Base-by-base conservation (phyloP, 2,797 vertebrate genomes). In the Labeo calbasu region DNA sequence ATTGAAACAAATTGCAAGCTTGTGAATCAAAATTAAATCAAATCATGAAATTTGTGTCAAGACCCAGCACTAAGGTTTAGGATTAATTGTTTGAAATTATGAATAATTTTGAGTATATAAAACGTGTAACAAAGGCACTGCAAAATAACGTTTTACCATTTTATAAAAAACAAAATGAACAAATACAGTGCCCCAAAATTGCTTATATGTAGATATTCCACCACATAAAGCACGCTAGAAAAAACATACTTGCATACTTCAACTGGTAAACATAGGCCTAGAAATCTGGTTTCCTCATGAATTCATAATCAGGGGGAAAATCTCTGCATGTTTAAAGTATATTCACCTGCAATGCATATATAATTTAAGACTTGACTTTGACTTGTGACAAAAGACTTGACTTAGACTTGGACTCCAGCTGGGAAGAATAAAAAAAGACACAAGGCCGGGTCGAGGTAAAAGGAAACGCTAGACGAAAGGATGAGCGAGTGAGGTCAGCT, bases 381-480 rank as follows among this genome's bases (percentile, higher is more conserved):
- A 79, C 6, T 65, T 50, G 3, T 79, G 77, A 79, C 46, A 63
- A 50, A 32, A 95, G 95, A 96, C 95, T 98, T 97, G 97, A 55
- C 72, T 97, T 96, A 96, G 96, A 97, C 96, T 95, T 95, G 95
- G 95, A 94, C 94, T 95, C 92, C 87, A 87, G 77, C 90, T 66
- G 89, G 90, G 77, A 69, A 66, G 57, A 71, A 79, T 23, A 57
- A 88, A 70, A 50, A 82, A 28, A 36, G 72, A 46, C 69, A 79
- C 57, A 69, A 55, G 61, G 83, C 70, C 43, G 46, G 55, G 25
- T 25, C 25, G 10, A 63, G 50, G 78, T 61, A 65, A 77, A 68
- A 84, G 72, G 23, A 77, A 76, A 36, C 4, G 17, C 53, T 25
- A 59, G 65, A 85, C 36, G 57, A 51, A 66, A 63, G 36, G 36